These are phyloP conservation scores for Oncopeltus fasciatus DNA, from an alignment of 1,140 invertebrate species.

Conservation along the genomic window DNA sequence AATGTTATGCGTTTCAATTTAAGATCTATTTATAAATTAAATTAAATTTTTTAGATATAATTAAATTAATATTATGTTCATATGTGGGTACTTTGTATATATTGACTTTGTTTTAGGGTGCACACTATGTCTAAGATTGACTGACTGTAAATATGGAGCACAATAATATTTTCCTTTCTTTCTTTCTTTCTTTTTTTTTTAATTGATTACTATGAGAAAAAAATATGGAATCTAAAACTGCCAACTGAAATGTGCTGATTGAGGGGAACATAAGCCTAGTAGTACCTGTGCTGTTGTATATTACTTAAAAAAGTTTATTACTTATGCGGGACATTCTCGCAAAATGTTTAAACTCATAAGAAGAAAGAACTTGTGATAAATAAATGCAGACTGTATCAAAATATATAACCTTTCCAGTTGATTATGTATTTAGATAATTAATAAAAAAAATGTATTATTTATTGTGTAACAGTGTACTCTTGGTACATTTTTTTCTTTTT, in stretches of 20 bases:
- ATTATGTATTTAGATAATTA: conserved; percentile 3
- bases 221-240: not conserved
- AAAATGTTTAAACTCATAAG: not conserved
- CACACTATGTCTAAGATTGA: conserved; percentile 6
- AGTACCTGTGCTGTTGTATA: not conserved
- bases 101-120: conserved; percentile 1
- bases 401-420: conserved; percentile 8
- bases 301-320: not conserved
- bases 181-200: too few relatives aligned
- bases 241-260: conserved; percentile 3
- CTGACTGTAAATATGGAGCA: conserved; percentile 5
- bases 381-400: not conserved
- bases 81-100: not conserved
- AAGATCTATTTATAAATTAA: not conserved
- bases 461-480: not conserved
- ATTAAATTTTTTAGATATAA: not conserved
- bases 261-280: not conserved
- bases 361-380: conserved; percentile 7
- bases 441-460: conserved; percentile 6
- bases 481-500: not conserved
- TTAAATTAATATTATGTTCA: not conserved
- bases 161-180: not conserved
- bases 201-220: not conserved
- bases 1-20: conserved; percentile 7
- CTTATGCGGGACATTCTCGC: not conserved